Percentiles rank a stretch among this genome's conserved stretches.
Conservation (phyloP, 2,797 vertebrate genomes). For the Argya squamiceps region DNA sequence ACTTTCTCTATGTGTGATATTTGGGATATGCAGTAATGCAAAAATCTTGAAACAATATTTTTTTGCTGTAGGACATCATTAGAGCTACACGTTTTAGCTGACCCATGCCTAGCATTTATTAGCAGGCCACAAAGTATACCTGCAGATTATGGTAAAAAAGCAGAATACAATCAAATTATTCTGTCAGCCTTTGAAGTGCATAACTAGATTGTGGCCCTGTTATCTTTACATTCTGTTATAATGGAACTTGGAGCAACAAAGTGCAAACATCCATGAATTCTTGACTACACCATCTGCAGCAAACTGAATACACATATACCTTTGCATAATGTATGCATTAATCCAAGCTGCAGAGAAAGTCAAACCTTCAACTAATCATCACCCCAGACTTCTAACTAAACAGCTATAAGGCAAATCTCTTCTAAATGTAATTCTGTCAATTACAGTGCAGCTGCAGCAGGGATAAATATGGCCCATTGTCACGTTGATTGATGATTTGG, state of each 20-base stretch:
- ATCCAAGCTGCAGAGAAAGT: slow-evolving; percentile 1
- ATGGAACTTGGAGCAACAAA: slow-evolving; percentile 3
- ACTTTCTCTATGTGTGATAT: neutral
- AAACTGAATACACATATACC: neutral
- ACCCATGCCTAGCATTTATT: neutral
- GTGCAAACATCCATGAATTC: slow-evolving; percentile 3
- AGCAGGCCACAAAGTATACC: neutral
- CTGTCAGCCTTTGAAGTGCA: neutral
- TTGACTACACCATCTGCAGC: slow-evolving; percentile 5
- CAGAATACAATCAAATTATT: slow-evolving; percentile 38
- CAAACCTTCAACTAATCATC: neutral
- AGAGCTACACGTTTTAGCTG: neutral
- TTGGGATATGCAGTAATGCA: neutral
- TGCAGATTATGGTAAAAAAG: slow-evolving; percentile 21
- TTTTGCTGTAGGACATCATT: neutral
- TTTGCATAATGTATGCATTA: slow-evolving; percentile 37
- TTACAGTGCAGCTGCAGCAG: slow-evolving; percentile 12
- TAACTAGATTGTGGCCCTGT: slow-evolving; percentile 5
- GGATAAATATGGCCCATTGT: slow-evolving; percentile 22
- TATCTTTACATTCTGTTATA: slow-evolving; percentile 25
- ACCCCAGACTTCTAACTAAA: slow-evolving; percentile 4
- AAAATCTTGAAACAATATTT: neutral
- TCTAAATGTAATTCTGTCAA: slow-evolving; percentile 40
- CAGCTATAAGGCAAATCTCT: slow-evolving; percentile 8
- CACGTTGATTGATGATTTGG: slow-evolving; percentile 50